phyloP scores from a whole-genome alignment of 1,140 invertebrate genomes.

The Bathynomus jamesi region DNA sequence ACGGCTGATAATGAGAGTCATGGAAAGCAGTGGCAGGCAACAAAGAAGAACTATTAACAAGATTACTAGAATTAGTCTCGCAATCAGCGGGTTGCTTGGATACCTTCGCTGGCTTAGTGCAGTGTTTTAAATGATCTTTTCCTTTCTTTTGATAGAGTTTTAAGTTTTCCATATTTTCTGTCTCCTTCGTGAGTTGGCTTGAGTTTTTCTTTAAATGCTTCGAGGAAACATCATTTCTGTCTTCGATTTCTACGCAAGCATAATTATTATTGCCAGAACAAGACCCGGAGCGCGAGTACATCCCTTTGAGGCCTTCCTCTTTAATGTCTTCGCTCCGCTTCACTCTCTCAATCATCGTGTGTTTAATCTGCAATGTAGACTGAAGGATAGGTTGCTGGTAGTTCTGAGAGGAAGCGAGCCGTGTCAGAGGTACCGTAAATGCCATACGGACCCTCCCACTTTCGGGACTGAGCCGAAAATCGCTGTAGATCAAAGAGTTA shows the following conservation, averaged over 20 bases:
- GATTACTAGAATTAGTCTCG: neutral
- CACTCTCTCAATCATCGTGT: neutral
- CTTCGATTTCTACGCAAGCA: no score
- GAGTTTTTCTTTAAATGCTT: neutral
- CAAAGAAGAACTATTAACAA: no score
- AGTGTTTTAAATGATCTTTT: no score
- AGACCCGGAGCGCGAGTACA: no score
- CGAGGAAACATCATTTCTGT: neutral
- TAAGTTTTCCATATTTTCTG: neutral
- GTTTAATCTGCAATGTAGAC: neutral
- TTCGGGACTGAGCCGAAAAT: neutral
- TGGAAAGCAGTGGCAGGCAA: neutral
- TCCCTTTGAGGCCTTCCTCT: neutral
- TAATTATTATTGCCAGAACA: neutral
- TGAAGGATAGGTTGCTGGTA: neutral
- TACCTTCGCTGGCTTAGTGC: no score
- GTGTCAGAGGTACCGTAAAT: neutral
- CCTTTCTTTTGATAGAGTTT: no score
- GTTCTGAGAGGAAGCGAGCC: neutral
- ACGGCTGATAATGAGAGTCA: neutral
- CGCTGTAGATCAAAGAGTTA: neutral
- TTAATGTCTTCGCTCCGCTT: neutral
- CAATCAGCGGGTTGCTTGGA: neutral
- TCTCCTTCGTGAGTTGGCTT: neutral
- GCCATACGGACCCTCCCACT: neutral